A percentile compares a stretch with the other conserved stretches of the same genome.
Evolutionary conservation across 2,113 vertebrate species (phyloP).

Genomic region (Pedetes capensis): DNA sequence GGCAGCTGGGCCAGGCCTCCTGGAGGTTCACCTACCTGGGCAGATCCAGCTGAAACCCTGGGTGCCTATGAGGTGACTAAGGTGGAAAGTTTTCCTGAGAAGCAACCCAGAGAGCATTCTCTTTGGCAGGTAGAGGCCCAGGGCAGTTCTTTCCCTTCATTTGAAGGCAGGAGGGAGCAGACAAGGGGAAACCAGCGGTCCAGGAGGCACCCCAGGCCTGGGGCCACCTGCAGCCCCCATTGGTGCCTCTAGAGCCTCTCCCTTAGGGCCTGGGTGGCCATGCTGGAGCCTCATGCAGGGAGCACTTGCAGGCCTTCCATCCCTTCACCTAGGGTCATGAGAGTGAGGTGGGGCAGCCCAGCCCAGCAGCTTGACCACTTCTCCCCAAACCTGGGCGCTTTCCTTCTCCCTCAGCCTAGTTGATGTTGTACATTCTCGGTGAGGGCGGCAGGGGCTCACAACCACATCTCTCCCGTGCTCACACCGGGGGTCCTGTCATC

Average conservation of each 20-base stretch:
- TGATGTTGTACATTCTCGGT: neutral
- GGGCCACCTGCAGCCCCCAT: neutral
- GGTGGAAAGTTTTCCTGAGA: neutral
- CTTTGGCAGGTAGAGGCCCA: neutral
- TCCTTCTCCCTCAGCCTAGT: neutral
- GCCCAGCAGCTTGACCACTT: neutral
- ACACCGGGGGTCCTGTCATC: too few relatives aligned
- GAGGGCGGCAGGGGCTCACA: neutral
- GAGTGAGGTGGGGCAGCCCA: neutral
- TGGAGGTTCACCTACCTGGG: neutral
- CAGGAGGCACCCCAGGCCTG: neutral
- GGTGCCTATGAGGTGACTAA: neutral
- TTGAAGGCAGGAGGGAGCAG: neutral
- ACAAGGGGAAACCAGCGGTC: neutral
- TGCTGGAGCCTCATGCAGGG: neutral
- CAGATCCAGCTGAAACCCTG: neutral
- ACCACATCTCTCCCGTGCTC: too few relatives aligned
- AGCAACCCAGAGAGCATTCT: neutral
- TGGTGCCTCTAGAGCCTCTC: neutral
- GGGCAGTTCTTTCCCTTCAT: neutral
- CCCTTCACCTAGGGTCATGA: neutral
- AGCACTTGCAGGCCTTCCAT: accelerated
- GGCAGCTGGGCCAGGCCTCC: neutral
- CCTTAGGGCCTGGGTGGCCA: neutral
- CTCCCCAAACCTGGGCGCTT: neutral